Evolutionary conservation across 2,888 invertebrate genomes (phyloP), one percentile per base, ranked within the genome.

Genomic region (Amphiduros pacificus): DNA sequence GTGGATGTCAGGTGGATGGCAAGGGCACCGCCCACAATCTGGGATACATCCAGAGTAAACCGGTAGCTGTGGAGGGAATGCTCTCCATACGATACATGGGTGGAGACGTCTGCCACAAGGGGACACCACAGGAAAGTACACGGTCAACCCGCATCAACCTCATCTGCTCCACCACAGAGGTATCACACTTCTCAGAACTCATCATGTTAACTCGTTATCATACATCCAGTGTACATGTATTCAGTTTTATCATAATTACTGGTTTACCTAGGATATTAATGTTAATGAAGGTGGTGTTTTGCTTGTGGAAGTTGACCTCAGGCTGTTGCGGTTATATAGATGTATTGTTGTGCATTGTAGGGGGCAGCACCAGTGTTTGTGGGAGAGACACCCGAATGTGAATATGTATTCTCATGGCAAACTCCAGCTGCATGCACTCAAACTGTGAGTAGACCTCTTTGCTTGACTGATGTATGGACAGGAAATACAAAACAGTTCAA

Each of bases 381-480:
- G 55, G 64, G 68, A 27, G 77, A 77, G 53, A 77, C 73, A 41
- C 69, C 61, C 27, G 72, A 70, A 22, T 81, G 80, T 71, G 78
- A 79, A 60, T 80, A 79, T 61, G 58, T 73, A 9, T 79, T 80
- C 62, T 71, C 67, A 44, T 74, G 79, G 76, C 67, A 65, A 24
- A 80, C 80, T 5, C 79, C 78, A 3, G 73, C 71, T 36, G 80
- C 80, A 17, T 80, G 80, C 67, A 69, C 76, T 9, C 58, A 73
- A 27, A 65, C 73, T 70, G 77, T 77, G 57, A 63, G 54, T 32
- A 9, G 41, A n/a, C n/a, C n/a, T n/a, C n/a, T n/a, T n/a, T n/a
- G n/a, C n/a, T n/a, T n/a, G n/a, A n/a, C n/a, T n/a, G n/a, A n/a
- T n/a, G n/a, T n/a, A n/a, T n/a, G n/a, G n/a, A n/a, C n/a, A n/a